A percentile compares a stretch with the other conserved stretches of the same genome.
phyloP scores from a whole-genome alignment of 1,140 invertebrate species.

The Cyphomyrmex costatus region DNA sequence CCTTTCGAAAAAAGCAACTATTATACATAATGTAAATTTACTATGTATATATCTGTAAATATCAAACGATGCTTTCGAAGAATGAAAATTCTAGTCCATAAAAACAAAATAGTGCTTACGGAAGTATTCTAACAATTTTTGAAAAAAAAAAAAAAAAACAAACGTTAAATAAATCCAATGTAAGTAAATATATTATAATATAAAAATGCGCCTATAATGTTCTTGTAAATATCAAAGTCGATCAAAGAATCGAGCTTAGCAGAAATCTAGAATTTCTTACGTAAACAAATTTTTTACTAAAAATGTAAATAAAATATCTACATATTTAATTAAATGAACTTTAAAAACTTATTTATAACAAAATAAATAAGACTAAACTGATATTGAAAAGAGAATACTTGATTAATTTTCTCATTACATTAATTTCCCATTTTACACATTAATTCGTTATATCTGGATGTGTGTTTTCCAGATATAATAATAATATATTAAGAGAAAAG shows the following conservation, averaged over 20 bases:
- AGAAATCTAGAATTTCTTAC: constrained; percentile 46
- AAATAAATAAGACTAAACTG: constrained; percentile 33
- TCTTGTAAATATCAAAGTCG: constrained; percentile 32
- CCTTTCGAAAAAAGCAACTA: neutral
- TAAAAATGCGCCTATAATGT: constrained; percentile 35
- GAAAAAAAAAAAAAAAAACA: neutral
- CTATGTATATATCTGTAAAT: constrained; percentile 56
- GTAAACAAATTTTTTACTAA: constrained; percentile 30
- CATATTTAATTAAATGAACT: neutral
- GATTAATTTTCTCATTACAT: neutral
- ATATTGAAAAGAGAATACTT: neutral
- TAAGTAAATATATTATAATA: constrained; percentile 19
- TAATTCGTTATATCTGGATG: neutral
- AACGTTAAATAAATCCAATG: constrained; percentile 18
- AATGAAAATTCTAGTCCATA: neutral
- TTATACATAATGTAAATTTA: constrained; percentile 43
- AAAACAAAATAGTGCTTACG: neutral
- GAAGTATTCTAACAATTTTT: constrained; percentile 26
- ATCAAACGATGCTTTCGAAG: neutral
- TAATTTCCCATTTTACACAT: neutral
- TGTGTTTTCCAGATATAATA: no score
- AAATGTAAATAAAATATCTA: neutral
- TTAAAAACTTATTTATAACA: constrained; percentile 38
- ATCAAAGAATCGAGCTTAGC: neutral
- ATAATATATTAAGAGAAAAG: neutral